These are phyloP conservation scores for Gnathonemus longibarbis DNA, from an alignment of 2,113 vertebrate genomes.

Conservation along the genomic window DNA sequence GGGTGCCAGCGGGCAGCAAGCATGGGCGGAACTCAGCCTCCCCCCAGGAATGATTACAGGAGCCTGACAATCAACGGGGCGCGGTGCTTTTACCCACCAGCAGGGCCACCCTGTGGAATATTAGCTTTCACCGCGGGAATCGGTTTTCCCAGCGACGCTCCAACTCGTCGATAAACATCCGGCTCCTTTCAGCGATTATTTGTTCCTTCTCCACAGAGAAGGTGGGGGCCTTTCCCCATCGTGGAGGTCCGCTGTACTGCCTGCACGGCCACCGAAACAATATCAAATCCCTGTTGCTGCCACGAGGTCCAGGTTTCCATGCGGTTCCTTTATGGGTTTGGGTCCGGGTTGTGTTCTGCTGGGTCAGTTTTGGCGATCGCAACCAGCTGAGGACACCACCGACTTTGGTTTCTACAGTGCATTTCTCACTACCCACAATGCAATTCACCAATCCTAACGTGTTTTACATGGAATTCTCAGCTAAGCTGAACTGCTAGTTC, in stretches of 20 bases:
- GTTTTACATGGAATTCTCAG: neutral
- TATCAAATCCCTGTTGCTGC: neutral
- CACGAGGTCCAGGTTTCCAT: neutral
- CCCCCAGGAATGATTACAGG: constrained; percentile 16
- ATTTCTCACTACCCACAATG: neutral
- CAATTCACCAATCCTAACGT: constrained; percentile 16
- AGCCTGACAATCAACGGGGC: constrained; percentile 4
- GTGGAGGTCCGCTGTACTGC: neutral
- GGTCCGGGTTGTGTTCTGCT: neutral
- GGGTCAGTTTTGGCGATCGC: neutral
- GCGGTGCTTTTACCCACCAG: constrained; percentile 1
- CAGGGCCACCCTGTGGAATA: neutral
- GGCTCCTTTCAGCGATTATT: neutral
- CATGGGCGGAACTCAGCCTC: neutral
- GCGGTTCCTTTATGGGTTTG: neutral
- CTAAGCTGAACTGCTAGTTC: neutral
- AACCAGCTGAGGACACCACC: neutral
- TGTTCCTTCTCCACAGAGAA: neutral
- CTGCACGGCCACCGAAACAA: neutral
- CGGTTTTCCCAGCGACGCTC: neutral
- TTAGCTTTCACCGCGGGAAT: neutral
- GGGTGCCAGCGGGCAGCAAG: constrained; percentile 7
- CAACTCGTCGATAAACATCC: neutral
- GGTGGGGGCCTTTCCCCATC: neutral
- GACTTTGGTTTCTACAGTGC: neutral